phyloP scores from a whole-genome alignment of 1,140 invertebrate species.

The Heliothis subflexa region DNA sequence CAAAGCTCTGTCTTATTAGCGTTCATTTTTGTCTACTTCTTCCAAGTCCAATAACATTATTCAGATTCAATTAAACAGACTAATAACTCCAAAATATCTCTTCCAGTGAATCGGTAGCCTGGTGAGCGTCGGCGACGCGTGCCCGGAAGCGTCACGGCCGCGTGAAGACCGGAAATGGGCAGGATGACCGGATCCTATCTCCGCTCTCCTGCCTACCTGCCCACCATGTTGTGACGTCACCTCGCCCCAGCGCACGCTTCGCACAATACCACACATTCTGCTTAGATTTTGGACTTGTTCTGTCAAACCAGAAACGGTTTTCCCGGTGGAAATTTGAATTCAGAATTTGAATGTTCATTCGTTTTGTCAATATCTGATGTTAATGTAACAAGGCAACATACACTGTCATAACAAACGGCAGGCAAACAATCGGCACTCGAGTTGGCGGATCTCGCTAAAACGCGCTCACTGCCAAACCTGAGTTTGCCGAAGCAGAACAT shows the following conservation, averaged over 20 bases:
- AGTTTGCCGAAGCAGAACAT: conserved; percentile 75
- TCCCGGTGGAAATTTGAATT: not conserved
- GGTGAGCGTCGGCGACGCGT: conserved; percentile 77
- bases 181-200: conserved; percentile 86
- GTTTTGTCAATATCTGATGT: not conserved
- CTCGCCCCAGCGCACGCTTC: conserved; percentile 57
- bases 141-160: conserved; percentile 85
- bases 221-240: conserved; percentile 84
- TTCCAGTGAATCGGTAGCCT: conserved; percentile 64
- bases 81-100: conserved; percentile 47
- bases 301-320: conserved; percentile 40
- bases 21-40: not conserved
- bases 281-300: conserved; percentile 70
- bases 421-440: conserved; percentile 49
- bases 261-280: conserved; percentile 65
- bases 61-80: conserved; percentile 33
- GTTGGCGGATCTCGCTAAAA: conserved; percentile 29
- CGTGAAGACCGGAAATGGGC: conserved; percentile 86
- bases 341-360: conserved; percentile 3
- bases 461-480: conserved; percentile 45
- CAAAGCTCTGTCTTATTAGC: no score
- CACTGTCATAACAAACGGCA: not conserved
- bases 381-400: not conserved
- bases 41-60: not conserved
- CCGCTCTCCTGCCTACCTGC: conserved; percentile 81